Conservation (phyloP, 2,797 vertebrate genomes). For the Eupleurogrammus muticus region DNA sequence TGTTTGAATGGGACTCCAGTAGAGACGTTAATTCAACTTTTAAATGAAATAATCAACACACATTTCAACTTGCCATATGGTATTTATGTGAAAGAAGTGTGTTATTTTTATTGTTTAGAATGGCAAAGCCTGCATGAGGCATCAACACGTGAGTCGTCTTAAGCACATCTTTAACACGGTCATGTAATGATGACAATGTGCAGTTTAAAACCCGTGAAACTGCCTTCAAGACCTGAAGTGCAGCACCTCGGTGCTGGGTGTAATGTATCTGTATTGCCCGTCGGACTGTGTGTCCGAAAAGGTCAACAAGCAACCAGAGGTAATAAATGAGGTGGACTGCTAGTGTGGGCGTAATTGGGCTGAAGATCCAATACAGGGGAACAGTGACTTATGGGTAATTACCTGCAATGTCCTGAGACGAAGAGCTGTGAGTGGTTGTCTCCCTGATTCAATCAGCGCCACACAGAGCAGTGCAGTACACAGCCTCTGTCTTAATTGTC, state of each 20-base stretch:
- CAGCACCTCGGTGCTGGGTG: slow-evolving; percentile 49
- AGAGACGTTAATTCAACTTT: no score
- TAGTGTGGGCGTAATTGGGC: slow-evolving; percentile 83
- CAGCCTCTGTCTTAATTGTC: slow-evolving; percentile 84
- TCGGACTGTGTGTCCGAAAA: slow-evolving; percentile 74
- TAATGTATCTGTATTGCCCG: slow-evolving; percentile 66
- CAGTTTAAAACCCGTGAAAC: slow-evolving; percentile 19
- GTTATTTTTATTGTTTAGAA: background rate
- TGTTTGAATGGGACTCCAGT: no score
- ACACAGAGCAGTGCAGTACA: slow-evolving; percentile 81
- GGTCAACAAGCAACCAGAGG: slow-evolving; percentile 84
- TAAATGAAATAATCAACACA: background rate
- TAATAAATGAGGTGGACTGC: slow-evolving; percentile 79
- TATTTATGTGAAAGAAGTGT: background rate
- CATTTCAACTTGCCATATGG: background rate
- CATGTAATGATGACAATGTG: background rate
- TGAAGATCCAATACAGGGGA: slow-evolving; percentile 82
- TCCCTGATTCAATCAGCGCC: slow-evolving; percentile 85
- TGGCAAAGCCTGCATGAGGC: background rate
- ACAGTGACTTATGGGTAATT: slow-evolving; percentile 87
- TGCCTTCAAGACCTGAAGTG: slow-evolving; percentile 34
- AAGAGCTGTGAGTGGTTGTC: slow-evolving; percentile 80
- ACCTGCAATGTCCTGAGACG: slow-evolving; percentile 86
- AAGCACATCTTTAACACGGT: background rate
- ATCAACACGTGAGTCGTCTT: background rate